A percentile compares a stretch with the other conserved stretches of the same genome.
These are phyloP conservation scores for Centroberyx gerrardi DNA, from an alignment of 2,797 vertebrate genomes.

Conservation along the genomic window DNA sequence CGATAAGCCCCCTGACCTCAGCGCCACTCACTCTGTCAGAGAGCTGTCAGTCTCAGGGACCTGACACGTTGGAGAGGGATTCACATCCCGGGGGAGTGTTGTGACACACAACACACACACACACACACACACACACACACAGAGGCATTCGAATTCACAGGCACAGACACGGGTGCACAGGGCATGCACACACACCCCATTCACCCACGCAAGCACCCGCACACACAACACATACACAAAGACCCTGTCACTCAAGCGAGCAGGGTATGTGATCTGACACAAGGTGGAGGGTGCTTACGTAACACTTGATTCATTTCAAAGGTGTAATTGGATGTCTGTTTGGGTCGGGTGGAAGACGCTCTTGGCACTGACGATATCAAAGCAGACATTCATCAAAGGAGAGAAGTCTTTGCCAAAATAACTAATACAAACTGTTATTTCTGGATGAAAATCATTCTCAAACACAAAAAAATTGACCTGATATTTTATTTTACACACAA, in stretches of 20 bases:
- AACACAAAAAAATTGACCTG: constrained; percentile 5
- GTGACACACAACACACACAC: constrained; percentile 23
- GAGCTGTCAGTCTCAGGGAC: constrained; percentile 65
- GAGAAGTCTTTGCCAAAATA: constrained; percentile 48
- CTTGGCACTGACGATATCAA: constrained; percentile 43
- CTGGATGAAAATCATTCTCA: background rate
- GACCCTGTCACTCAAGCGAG: constrained; percentile 62
- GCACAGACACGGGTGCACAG: constrained; percentile 18
- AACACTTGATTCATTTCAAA: constrained; percentile 71
- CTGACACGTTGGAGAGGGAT: background rate
- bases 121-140: constrained; percentile 8
- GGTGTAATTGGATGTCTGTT: constrained; percentile 71
- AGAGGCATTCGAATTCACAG: background rate
- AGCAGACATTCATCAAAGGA: constrained; percentile 59
- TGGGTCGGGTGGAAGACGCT: constrained; percentile 44
- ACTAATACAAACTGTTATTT: constrained; percentile 28
- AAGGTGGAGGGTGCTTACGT: constrained; percentile 63
- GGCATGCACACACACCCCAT: constrained; percentile 20
- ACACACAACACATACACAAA: constrained; percentile 52
- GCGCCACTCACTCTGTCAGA: constrained; percentile 35
- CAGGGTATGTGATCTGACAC: constrained; percentile 53
- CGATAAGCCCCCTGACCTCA: constrained; percentile 41
- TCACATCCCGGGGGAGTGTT: constrained; percentile 38
- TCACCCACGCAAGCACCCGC: constrained; percentile 33
- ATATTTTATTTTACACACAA: constrained; percentile 69